A percentile compares a stretch with the other conserved stretches of the same genome.
These are phyloP conservation scores for Peromyscus eremicus DNA, from an alignment of 2,797 vertebrate species.

Conservation along the genomic window DNA sequence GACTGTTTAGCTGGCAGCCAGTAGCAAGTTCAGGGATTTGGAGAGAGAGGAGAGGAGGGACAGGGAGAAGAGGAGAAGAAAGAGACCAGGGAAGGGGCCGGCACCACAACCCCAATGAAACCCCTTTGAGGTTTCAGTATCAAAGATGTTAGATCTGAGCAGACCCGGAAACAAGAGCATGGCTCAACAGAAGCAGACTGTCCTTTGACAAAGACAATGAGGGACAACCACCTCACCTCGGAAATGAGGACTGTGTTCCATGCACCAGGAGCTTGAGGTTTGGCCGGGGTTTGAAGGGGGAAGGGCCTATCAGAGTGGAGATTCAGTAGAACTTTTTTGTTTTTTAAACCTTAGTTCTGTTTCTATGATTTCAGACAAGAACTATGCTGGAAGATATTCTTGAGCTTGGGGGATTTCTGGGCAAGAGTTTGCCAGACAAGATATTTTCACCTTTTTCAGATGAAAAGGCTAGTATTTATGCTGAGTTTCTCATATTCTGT, in stretches of 20 bases:
- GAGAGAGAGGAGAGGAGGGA: neutral
- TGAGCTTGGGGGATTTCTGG: neutral
- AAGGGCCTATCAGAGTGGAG: neutral
- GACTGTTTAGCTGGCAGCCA: neutral
- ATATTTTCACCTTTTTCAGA: neutral
- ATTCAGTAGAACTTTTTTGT: neutral
- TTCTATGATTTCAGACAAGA: neutral
- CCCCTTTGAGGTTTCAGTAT: neutral
- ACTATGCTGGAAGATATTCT: neutral
- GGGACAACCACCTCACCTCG: neutral
- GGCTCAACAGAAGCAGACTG: neutral
- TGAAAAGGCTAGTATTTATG: neutral
- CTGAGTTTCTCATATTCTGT: neutral
- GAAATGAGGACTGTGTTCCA: neutral
- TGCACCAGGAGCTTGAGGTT: neutral
- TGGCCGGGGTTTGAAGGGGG: neutral
- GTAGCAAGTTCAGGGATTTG: neutral
- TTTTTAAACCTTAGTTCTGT: neutral
- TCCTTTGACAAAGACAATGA: neutral
- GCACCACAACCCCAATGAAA: neutral
- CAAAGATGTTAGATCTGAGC: neutral
- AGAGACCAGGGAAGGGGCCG: neutral
- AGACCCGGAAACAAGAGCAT: neutral
- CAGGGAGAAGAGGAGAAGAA: neutral
- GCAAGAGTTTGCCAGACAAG: neutral